These are phyloP conservation scores for Diadegma fenestrale DNA, from an alignment of 2,888 invertebrate genomes.

Conservation along the genomic window DNA sequence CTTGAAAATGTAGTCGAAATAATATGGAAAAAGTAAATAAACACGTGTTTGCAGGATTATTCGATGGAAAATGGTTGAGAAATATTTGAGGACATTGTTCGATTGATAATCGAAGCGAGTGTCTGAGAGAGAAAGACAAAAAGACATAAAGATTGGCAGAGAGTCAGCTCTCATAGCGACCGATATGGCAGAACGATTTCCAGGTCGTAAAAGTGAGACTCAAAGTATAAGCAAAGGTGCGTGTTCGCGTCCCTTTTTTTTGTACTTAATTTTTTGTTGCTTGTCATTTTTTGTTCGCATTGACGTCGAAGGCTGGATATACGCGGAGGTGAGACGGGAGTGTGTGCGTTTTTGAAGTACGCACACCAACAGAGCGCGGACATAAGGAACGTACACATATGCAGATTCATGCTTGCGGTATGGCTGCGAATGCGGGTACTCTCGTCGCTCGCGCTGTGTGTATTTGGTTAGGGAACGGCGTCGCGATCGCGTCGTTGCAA, in stretches of 20 bases:
- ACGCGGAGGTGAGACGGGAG: constrained; percentile 3
- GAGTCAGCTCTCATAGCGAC: constrained; percentile 37
- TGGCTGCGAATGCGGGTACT: constrained; percentile 42
- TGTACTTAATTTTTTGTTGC: constrained; percentile 18
- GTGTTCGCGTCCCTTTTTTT: constrained; percentile 47
- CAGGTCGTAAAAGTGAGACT: constrained; percentile 62
- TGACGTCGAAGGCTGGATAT: constrained; percentile 34
- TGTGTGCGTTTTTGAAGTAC: constrained; percentile 19
- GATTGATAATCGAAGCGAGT: constrained; percentile 7
- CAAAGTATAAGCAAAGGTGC: constrained; percentile 53
- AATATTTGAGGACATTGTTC: neutral
- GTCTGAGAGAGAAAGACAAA: constrained; percentile 3
- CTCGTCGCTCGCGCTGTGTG: constrained; percentile 60
- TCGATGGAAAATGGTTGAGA: neutral
- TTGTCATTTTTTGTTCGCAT: constrained; percentile 41
- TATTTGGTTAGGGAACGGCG: constrained; percentile 61
- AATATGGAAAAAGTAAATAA: neutral
- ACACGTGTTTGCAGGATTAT: neutral
- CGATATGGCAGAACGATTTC: constrained; percentile 59
- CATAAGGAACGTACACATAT: constrained; percentile 21
- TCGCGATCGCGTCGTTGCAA: constrained; percentile 73
- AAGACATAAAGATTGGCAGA: constrained; percentile 37
- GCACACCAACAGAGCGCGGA: constrained; percentile 4
- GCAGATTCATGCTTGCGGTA: constrained; percentile 28
- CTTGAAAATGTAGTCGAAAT: neutral